Evolutionary conservation across 2,888 invertebrate species (phyloP).

Genomic region (Priocnemis perturbator): DNA sequence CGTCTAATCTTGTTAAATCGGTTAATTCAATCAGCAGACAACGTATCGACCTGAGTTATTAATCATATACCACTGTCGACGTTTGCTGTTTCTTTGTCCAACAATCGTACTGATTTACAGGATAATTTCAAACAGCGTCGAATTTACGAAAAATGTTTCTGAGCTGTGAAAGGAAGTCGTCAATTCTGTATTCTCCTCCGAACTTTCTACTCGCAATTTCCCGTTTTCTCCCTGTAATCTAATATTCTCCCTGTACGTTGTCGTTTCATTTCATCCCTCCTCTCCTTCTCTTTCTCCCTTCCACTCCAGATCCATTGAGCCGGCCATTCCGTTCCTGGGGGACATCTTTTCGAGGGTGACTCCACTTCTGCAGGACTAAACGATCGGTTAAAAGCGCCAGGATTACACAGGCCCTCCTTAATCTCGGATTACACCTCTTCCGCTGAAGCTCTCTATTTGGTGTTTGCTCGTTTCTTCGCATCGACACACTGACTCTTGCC

Average conservation of each 20-base stretch:
- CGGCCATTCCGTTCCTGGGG: neutral
- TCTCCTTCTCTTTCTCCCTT: slow-evolving; percentile 13
- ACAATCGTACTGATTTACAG: no score
- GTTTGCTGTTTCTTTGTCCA: no score
- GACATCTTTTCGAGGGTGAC: slow-evolving; percentile 37
- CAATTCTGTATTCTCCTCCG: neutral
- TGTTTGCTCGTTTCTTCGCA: no score
- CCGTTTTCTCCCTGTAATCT: neutral
- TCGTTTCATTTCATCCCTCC: slow-evolving; percentile 31
- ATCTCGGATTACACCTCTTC: slow-evolving; percentile 51
- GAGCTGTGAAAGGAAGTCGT: no score
- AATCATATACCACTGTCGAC: no score
- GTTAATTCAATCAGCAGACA: no score
- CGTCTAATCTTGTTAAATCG: no score
- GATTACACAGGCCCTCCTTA: slow-evolving; percentile 52
- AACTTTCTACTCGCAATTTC: slow-evolving; percentile 1
- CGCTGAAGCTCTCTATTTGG: no score
- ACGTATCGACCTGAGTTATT: no score
- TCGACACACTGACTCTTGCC: no score
- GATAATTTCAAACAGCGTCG: no score
- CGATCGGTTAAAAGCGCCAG: slow-evolving; percentile 49
- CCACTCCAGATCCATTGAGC: slow-evolving; percentile 17
- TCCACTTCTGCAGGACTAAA: slow-evolving; percentile 43
- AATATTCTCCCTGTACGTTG: neutral
- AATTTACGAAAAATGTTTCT: no score